Percentiles rank a stretch among this genome's conserved stretches.
Conservation (phyloP, 2,888 invertebrate genomes). For the Drosophila anceps region DNA sequence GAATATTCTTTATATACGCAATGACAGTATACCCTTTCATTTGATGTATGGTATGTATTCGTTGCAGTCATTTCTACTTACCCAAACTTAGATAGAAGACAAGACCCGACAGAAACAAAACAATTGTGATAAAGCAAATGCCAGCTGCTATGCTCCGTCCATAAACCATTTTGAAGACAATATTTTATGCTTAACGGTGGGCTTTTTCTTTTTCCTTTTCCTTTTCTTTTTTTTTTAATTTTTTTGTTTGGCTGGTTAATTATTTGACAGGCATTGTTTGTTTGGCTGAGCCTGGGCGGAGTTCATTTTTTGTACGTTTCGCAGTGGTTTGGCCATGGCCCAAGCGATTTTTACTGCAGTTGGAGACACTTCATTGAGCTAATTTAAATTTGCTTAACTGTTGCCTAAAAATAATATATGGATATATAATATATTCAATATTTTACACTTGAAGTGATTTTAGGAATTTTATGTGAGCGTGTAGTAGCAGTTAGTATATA, state of each 20-base stretch:
- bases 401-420: neutral
- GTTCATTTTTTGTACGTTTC: conserved; percentile 50
- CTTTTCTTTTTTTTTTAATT: conserved; percentile 23
- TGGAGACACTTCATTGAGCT: conserved; percentile 65
- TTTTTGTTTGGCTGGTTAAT: conserved; percentile 49
- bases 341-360: conserved; percentile 24
- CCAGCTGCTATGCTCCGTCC: conserved; percentile 84
- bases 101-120: conserved; percentile 81
- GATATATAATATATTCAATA: conserved; percentile 9
- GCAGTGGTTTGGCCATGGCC: conserved; percentile 34
- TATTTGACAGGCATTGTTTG: conserved; percentile 49
- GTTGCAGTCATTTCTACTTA: conserved; percentile 58
- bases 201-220: conserved; percentile 17
- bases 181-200: conserved; percentile 45
- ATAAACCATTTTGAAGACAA: conserved; percentile 77
- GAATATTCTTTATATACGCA: neutral
- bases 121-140: conserved; percentile 78
- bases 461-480: neutral
- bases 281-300: conserved; percentile 56
- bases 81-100: conserved; percentile 85
- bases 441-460: conserved; percentile 37
- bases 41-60: neutral
- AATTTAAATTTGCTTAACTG: conserved; percentile 2
- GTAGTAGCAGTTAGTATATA: neutral
- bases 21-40: neutral